Conservation (phyloP, 2,797 vertebrate genomes). For the Argya squamiceps region DNA sequence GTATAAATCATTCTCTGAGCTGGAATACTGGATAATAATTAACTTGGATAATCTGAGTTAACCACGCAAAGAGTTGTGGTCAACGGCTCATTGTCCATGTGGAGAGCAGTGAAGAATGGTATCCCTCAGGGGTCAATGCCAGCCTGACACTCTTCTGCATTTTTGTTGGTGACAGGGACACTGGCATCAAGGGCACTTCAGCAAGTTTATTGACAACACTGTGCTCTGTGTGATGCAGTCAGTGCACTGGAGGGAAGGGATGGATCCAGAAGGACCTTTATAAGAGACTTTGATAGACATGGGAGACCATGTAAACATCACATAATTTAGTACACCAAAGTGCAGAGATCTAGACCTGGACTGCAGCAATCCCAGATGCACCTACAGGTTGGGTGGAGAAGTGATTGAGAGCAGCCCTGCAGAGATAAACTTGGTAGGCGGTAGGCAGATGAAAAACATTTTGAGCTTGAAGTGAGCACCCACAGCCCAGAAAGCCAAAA, state of each 20-base stretch:
- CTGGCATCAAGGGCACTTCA: fast-evolving
- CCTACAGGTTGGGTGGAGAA: neutral
- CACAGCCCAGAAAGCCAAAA: fast-evolving
- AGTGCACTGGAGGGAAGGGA: neutral
- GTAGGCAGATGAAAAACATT: neutral
- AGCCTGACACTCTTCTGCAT: fast-evolving
- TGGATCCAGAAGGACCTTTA: neutral
- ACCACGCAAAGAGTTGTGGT: fast-evolving
- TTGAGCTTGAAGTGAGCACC: neutral
- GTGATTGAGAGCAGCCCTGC: neutral
- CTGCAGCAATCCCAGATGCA: neutral
- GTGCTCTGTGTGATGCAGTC: no score
- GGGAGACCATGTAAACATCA: fast-evolving
- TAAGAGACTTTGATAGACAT: no score
- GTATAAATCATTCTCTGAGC: neutral
- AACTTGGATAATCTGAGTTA: neutral
- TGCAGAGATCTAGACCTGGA: no score
- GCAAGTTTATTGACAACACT: neutral
- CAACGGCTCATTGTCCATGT: fast-evolving
- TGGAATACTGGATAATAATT: neutral
- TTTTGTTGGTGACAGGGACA: neutral
- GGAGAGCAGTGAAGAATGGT: neutral
- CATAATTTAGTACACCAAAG: neutral
- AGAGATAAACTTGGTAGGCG: fast-evolving
- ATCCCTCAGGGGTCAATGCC: neutral